Percentiles rank a stretch among this genome's conserved stretches.
These are phyloP conservation scores for Acrocephalus kingi DNA, from an alignment of 2,113 vertebrate genomes.

Conservation along the genomic window DNA sequence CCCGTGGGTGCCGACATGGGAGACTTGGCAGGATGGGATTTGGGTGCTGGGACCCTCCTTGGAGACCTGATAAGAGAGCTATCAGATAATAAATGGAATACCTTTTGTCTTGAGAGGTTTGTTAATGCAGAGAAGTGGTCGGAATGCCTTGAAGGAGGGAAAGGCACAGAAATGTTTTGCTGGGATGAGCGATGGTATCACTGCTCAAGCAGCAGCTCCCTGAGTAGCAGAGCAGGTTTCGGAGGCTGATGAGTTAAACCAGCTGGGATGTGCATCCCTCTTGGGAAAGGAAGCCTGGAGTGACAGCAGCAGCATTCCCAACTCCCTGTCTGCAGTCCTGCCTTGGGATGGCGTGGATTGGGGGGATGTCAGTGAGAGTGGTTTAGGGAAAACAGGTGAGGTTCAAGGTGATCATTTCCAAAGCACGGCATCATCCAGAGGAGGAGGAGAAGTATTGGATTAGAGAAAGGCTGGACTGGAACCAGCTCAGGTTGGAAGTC, in stretches of 20 bases:
- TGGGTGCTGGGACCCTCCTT: neutral
- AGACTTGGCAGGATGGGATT: neutral
- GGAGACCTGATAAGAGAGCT: neutral
- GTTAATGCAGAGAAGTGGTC: neutral
- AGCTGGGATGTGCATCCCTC: neutral
- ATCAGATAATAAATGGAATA: no score
- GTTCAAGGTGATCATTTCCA: neutral
- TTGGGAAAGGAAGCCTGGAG: neutral
- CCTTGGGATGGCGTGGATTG: fast-evolving
- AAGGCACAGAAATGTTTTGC: neutral
- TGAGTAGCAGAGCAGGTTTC: neutral
- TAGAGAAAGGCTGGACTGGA: neutral
- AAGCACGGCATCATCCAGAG: fast-evolving
- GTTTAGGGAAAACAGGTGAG: neutral
- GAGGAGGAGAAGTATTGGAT: neutral
- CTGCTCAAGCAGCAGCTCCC: neutral
- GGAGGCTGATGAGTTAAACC: slow-evolving; percentile 19
- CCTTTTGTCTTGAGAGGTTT: neutral
- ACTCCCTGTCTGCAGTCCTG: neutral
- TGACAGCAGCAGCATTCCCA: neutral
- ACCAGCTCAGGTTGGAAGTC: neutral
- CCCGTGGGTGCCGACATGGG: neutral
- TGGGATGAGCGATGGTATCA: neutral
- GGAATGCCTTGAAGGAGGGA: neutral
- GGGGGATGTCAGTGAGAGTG: neutral